Evolutionary conservation across 2,797 vertebrate genomes (phyloP).

Genomic region (Arctocebus calabarensis): DNA sequence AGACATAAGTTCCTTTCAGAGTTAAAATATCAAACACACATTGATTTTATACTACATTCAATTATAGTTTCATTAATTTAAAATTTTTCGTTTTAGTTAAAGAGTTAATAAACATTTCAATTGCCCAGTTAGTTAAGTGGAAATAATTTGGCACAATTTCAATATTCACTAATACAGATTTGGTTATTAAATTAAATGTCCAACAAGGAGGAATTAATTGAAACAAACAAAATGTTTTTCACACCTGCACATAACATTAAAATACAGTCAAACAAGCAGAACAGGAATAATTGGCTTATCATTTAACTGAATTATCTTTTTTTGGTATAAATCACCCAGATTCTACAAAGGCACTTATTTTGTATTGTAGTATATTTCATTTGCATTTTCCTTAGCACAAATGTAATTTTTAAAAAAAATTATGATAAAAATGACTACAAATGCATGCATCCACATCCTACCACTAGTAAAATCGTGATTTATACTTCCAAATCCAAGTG

Average conservation of each 20-base stretch:
- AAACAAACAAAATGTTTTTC: conserved; percentile 51
- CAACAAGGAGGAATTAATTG: conserved; percentile 61
- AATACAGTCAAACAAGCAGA: conserved; percentile 12
- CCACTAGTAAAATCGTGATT: neutral
- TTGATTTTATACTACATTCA: conserved; percentile 19
- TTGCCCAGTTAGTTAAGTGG: conserved; percentile 42
- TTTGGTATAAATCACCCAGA: conserved; percentile 6
- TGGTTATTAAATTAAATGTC: conserved; percentile 64
- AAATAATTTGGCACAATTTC: conserved; percentile 66
- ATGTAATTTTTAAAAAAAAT: conserved; percentile 15
- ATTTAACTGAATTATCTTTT: conserved; percentile 31
- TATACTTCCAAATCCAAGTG: neutral
- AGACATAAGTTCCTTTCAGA: neutral
- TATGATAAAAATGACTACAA: neutral
- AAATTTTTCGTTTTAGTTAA: conserved; percentile 51
- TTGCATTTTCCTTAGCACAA: neutral
- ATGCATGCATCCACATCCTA: neutral
- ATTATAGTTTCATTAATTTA: conserved; percentile 43
- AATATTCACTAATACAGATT: neutral
- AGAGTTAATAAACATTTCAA: neutral
- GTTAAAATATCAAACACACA: neutral
- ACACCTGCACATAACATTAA: conserved; percentile 60
- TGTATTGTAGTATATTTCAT: neutral
- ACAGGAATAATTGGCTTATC: conserved; percentile 53
- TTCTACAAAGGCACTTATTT: neutral